Conservation (phyloP, 35 echinoderm and acorn worm species). For the Holothuria glaberrima region DNA sequence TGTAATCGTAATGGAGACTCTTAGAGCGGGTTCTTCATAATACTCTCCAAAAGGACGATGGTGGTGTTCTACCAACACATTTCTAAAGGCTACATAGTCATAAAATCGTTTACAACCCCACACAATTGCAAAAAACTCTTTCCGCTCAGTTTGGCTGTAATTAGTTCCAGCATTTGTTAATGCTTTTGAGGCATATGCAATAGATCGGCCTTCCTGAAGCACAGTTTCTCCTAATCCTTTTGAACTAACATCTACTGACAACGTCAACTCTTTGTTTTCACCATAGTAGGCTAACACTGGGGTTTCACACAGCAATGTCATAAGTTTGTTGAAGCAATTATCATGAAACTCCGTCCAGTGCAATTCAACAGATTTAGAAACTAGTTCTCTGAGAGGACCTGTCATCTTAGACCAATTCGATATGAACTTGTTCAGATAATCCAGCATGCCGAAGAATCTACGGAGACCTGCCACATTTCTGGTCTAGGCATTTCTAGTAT, state of each 20-base stretch:
- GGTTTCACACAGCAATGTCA: background rate
- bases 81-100: constrained; percentile 34
- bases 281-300: constrained; percentile 1
- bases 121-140: background rate
- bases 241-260: background rate
- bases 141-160: background rate
- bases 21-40: constrained; percentile 11
- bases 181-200: constrained; percentile 45
- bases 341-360: background rate
- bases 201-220: constrained; percentile 36
- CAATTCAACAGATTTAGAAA: background rate
- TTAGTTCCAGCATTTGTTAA: background rate
- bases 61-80: constrained; percentile 48
- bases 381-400: background rate
- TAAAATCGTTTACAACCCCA: constrained; percentile 4
- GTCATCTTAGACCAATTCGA: background rate
- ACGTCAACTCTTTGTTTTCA: constrained; percentile 2
- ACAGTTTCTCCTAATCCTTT: constrained; percentile 43
- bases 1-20: constrained; percentile 48
- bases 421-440: constrained; percentile 17
- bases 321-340: constrained; percentile 12
- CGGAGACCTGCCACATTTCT: background rate
- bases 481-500: constrained; percentile 14
- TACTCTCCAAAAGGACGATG: constrained; percentile 52
- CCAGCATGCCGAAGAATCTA: constrained; percentile 1